These are phyloP conservation scores for Semaprochilodus insignis DNA, from an alignment of 2,797 vertebrate genomes.

Conservation along the genomic window DNA sequence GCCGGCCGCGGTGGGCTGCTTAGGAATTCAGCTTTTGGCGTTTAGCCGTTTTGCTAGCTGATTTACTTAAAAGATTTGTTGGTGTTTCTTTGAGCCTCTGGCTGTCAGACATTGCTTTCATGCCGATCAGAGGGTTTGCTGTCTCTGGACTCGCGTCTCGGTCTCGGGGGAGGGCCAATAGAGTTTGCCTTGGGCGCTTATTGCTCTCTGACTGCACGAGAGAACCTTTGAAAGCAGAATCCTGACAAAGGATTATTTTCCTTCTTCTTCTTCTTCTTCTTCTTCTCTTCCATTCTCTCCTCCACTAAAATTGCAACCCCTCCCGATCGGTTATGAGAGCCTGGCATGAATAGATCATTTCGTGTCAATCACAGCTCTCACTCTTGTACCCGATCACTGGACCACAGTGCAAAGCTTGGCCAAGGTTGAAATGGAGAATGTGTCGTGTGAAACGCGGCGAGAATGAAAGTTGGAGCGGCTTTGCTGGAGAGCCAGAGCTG, in stretches of 20 bases:
- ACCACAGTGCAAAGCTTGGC: not conserved
- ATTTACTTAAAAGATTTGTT: slow-evolving; percentile 54
- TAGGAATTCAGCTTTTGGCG: slow-evolving; percentile 31
- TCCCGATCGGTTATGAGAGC: slow-evolving; percentile 15
- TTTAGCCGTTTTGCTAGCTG: slow-evolving; percentile 38
- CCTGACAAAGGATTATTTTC: slow-evolving; percentile 27
- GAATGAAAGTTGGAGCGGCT: not conserved
- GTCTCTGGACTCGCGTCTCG: slow-evolving; percentile 47
- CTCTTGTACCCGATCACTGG: not conserved
- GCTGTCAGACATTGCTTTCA: slow-evolving; percentile 49
- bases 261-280: not conserved
- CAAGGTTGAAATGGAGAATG: not conserved
- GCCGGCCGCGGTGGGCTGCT: slow-evolving; percentile 26
- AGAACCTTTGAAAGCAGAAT: slow-evolving; percentile 37
- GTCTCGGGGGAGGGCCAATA: slow-evolving; percentile 50
- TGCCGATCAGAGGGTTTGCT: slow-evolving; percentile 53
- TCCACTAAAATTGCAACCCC: slow-evolving; percentile 18
- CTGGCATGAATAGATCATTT: slow-evolving; percentile 34
- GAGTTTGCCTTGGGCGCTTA: slow-evolving; percentile 57
- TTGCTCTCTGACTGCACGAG: slow-evolving; percentile 38
- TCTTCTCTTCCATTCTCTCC: not conserved
- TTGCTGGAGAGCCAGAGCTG: no score
- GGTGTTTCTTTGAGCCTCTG: slow-evolving; percentile 48
- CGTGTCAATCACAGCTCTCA: slow-evolving; percentile 17
- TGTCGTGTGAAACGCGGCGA: not conserved